Evolutionary conservation across 1,140 invertebrate species (phyloP).

Genomic region (Neodiprion pinetum): DNA sequence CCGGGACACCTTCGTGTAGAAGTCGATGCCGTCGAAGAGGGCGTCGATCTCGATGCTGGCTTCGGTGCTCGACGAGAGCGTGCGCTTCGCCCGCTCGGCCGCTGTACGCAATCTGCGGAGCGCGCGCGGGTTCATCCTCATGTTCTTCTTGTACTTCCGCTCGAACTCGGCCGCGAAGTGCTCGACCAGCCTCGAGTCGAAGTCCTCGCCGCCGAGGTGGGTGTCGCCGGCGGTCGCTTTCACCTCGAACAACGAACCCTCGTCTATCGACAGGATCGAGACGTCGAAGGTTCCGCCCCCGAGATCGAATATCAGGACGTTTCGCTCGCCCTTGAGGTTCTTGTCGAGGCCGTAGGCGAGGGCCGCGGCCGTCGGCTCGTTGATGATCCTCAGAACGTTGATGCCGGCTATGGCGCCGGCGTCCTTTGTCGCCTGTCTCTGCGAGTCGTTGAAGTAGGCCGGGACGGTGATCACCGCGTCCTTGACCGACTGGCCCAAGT

Average conservation of each 20-base stretch:
- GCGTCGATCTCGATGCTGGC: slow-evolving; percentile 63
- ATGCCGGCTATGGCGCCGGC: slow-evolving; percentile 69
- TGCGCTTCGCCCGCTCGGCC: slow-evolving; percentile 66
- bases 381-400: slow-evolving; percentile 84
- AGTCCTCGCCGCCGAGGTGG: slow-evolving; percentile 64
- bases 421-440: slow-evolving; percentile 71
- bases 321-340: slow-evolving; percentile 73
- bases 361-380: slow-evolving; percentile 80
- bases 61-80: slow-evolving; percentile 62
- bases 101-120: slow-evolving; percentile 69
- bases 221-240: slow-evolving; percentile 72
- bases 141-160: slow-evolving; percentile 61
- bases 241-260: slow-evolving; percentile 75
- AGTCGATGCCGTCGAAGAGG: slow-evolving; percentile 60
- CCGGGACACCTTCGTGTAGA: slow-evolving; percentile 59
- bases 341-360: slow-evolving; percentile 86
- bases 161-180: slow-evolving; percentile 65
- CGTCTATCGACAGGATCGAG: slow-evolving; percentile 75
- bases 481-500: slow-evolving; percentile 47
- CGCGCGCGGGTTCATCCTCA: slow-evolving; percentile 56
- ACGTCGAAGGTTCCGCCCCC: slow-evolving; percentile 76
- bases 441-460: slow-evolving; percentile 71
- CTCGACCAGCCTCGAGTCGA: slow-evolving; percentile 78
- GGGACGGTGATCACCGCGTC: slow-evolving; percentile 62
- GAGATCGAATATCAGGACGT: slow-evolving; percentile 69